Conservation (phyloP, 2,797 vertebrate genomes). For the Tinamus major region DNA sequence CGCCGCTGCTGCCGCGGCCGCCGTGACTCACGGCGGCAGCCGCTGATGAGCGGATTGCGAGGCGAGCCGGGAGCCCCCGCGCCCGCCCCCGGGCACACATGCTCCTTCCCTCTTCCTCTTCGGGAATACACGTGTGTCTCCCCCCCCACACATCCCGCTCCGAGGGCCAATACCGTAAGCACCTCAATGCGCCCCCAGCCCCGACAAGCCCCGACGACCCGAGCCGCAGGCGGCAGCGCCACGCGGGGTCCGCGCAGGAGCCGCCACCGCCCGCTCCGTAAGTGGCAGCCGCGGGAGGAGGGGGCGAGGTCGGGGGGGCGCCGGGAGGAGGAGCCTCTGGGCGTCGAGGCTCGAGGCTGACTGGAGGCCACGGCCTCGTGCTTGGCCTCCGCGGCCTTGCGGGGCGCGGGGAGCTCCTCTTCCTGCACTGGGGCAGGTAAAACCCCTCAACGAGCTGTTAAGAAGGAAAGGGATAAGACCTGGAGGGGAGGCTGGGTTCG, state of each 20-base stretch:
- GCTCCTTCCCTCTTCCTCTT: not conserved
- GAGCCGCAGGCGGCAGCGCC: too few species aligned
- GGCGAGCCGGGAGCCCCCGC: not conserved
- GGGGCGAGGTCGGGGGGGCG: too few species aligned
- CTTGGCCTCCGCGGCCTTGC: too few species aligned
- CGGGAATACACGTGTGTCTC: not conserved
- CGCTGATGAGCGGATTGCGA: not conserved
- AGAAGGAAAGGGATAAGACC: not conserved
- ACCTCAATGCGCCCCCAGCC: not conserved
- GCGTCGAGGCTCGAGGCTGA: too few species aligned
- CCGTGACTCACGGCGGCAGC: constrained; percentile 39
- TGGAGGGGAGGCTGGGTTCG: not conserved
- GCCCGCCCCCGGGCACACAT: not conserved
- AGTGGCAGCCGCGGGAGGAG: too few species aligned
- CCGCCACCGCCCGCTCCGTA: too few species aligned
- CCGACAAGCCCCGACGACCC: not conserved
- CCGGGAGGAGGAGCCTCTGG: too few species aligned
- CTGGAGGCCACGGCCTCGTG: too few species aligned
- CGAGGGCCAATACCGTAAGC: not conserved
- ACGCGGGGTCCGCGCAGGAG: too few species aligned
- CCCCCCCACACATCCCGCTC: too few species aligned
- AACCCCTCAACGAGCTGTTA: not conserved
- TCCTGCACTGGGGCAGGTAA: not conserved
- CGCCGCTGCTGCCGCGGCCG: constrained; percentile 30
- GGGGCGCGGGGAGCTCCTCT: not conserved